These are phyloP conservation scores for Phasia obesa DNA, from an alignment of 2,888 invertebrate genomes.

Conservation along the genomic window DNA sequence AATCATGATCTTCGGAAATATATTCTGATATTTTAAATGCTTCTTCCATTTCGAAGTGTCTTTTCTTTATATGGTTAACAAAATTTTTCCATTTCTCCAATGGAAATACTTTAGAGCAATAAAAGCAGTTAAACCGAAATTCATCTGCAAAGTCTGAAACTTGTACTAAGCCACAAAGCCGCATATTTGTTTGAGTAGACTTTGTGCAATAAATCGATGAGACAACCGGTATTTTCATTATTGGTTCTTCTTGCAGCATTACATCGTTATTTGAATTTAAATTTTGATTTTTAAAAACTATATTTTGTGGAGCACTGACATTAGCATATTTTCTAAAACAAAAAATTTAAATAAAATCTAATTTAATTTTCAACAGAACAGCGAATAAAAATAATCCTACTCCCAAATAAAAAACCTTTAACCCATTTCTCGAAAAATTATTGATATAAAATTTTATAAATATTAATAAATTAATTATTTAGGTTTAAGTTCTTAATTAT, in stretches of 20 bases:
- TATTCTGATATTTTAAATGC: slow-evolving; percentile 29
- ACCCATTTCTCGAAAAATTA: too few relatives aligned
- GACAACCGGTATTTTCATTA: slow-evolving; percentile 1
- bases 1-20: slow-evolving; percentile 44
- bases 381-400: too few relatives aligned
- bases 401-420: too few relatives aligned
- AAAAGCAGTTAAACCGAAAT: slow-evolving; percentile 46
- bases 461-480: too few relatives aligned
- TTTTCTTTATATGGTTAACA: slow-evolving; percentile 17
- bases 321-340: slow-evolving; percentile 15
- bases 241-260: slow-evolving; percentile 8
- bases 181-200: slow-evolving; percentile 42
- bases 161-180: slow-evolving; percentile 44
- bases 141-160: slow-evolving; percentile 37
- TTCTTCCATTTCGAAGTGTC: slow-evolving; percentile 31
- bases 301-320: slow-evolving; percentile 5
- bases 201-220: slow-evolving; percentile 23
- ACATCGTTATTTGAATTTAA: not conserved
- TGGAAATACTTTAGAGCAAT: slow-evolving; percentile 37
- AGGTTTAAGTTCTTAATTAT: too few relatives aligned
- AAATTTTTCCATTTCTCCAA: slow-evolving; percentile 36
- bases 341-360: not conserved
- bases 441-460: too few relatives aligned
- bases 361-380: too few relatives aligned
- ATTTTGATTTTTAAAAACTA: slow-evolving; percentile 6